phyloP scores from a whole-genome alignment of 2,797 vertebrate genomes.

The Poliocrania exsul region DNA sequence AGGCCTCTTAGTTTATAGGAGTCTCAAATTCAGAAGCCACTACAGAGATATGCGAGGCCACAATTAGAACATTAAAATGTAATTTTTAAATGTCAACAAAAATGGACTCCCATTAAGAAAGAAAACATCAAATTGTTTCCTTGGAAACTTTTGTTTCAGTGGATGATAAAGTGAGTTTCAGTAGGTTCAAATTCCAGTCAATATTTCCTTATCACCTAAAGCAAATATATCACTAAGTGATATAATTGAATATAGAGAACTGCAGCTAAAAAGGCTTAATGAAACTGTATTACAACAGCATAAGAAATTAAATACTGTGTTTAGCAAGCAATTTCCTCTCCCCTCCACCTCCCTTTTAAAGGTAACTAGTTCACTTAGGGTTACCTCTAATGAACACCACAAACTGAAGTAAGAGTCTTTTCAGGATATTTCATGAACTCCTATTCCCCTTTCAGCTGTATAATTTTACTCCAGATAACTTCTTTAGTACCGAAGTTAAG shows the following conservation, averaged over 20 bases:
- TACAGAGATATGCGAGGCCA: not conserved
- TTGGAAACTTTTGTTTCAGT: not conserved
- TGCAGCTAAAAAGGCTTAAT: not conserved
- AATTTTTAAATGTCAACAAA: not conserved
- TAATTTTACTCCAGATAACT: not conserved
- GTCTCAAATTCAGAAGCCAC: not conserved
- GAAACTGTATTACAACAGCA: not conserved
- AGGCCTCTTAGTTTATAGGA: not conserved
- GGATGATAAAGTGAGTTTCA: constrained; percentile 11
- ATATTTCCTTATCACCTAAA: not conserved
- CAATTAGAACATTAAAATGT: not conserved
- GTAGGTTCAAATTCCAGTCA: constrained; percentile 23
- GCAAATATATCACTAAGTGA: constrained; percentile 16
- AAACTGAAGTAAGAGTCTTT: not conserved
- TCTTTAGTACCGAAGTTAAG: not conserved
- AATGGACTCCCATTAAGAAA: not conserved
- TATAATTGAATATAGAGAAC: not conserved
- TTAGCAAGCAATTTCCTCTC: not conserved
- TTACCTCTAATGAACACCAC: not conserved
- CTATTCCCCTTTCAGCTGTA: not conserved
- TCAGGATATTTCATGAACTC: not conserved
- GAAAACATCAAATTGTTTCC: not conserved
- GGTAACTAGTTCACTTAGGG: not conserved
- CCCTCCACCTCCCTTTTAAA: not conserved
- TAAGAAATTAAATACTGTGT: not conserved